Base-by-base conservation (phyloP, 2,888 invertebrate species). In the Pycnomerus fuliginosus region DNA sequence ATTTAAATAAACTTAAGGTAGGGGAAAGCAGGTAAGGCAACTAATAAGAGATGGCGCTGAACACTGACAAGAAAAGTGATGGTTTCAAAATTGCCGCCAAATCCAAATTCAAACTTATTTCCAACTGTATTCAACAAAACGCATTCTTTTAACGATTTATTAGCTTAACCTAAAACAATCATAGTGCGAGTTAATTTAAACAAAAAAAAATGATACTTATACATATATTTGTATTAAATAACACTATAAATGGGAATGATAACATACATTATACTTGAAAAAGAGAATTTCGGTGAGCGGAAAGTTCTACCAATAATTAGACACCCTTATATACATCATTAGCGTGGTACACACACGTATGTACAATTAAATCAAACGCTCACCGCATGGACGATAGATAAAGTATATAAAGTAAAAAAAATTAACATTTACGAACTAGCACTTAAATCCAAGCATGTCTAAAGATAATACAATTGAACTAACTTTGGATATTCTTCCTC, bases 181-280 rank as follows among this genome's bases (percentile, higher is more conserved):
- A n/a, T n/a, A n/a, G n/a, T n/a, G n/a, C n/a, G n/a, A n/a, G n/a
- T n/a, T n/a, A n/a, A n/a, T n/a, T n/a, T n/a, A n/a, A n/a, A n/a
- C n/a, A n/a, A n/a, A n/a, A n/a, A n/a, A n/a, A n/a, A n/a, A n/a
- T n/a, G n/a, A n/a, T n/a, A n/a, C n/a, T n/a, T n/a, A 42, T 43
- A 42, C 35, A 35, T 42, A 43, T 35, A 43, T 43, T 43, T 35
- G 36, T 30, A 34, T 43, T 44, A 44, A 44, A 44, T 44, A 44
- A 44, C 44, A 33, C 44, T 44, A 44, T 44, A 44, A 44, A 44
- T 44, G 44, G 44, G 44, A 44, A 44, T 44, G 44, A 44, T 44
- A 37, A 44, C 22, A 31, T 10, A 7, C 8, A 27, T 27, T 27
- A 4, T 7, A 27, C 4, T 27, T 27, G 31, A 32, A 33, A 33